These are phyloP conservation scores for Esox masquinongy DNA, from an alignment of 2,797 vertebrate species.

Conservation along the genomic window DNA sequence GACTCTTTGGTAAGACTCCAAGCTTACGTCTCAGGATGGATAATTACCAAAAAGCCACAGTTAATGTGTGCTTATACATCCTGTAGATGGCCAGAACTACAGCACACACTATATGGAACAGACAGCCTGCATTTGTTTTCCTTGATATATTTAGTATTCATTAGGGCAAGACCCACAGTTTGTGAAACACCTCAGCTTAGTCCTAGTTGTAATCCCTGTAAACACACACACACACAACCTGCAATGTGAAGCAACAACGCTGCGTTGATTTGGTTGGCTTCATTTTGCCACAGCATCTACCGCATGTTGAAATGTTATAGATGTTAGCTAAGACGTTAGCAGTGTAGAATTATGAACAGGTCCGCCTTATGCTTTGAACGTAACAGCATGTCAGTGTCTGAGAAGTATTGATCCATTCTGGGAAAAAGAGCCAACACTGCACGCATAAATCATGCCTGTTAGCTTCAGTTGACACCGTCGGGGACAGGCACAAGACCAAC, in stretches of 20 bases:
- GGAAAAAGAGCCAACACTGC: not conserved
- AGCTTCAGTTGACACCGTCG: not conserved
- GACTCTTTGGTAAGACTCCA: not conserved
- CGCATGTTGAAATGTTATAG: not conserved
- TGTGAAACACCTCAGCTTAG: too few species aligned
- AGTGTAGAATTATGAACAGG: slow-evolving; percentile 6
- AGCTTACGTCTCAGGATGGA: not conserved
- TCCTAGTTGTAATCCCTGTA: too few species aligned
- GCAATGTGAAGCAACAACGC: not conserved
- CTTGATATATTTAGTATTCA: not conserved
- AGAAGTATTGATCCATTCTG: slow-evolving; percentile 7
- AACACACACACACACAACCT: not conserved
- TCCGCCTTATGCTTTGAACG: not conserved
- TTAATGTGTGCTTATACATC: not conserved
- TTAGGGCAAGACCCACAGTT: too few species aligned
- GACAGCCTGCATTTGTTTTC: not conserved
- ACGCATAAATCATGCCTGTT: slow-evolving; percentile 4
- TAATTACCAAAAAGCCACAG: not conserved
- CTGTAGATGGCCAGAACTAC: not conserved
- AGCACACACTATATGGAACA: not conserved
- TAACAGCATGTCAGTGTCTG: slow-evolving; percentile 1
- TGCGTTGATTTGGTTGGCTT: not conserved
- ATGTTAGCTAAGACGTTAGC: not conserved
- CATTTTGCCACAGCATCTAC: not conserved
- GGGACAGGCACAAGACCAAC: not conserved